Evolutionary conservation across 2,888 invertebrate genomes (phyloP), one percentile per base, ranked within the genome.

Genomic region (Tenthredo scrophulariae): DNA sequence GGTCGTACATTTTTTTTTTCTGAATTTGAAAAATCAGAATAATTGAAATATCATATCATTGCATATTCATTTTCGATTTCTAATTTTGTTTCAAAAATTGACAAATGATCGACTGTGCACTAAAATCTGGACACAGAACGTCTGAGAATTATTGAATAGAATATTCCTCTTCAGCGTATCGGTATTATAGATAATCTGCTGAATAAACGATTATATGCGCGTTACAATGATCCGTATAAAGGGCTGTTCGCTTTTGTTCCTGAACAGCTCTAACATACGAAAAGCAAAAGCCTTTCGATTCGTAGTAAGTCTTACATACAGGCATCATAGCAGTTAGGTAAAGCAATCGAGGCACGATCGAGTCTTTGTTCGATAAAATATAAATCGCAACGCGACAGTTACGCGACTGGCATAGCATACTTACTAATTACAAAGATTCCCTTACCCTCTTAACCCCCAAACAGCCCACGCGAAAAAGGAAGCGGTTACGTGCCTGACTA

Each of bases 351-450:
- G 43, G 40, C 43, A 70, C 70, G 72, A 72, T 40, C 37, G 37
- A 72, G 22, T 15, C 72, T 72, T 72, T 40, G 72, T 72, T 72
- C 72, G n/a, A 7, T 29, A 22, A 72, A 72, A 72, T 72, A 40
- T 22, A 43, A 72, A 72, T 72, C 72, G 72, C 40, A 43, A 72
- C 72, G 22, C 72, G 72, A 37, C 43, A 43, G 72, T 40, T 72
- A 72, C 72, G 72, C 37, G 72, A 43, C 37, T 26, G 72, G 40
- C 72, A 72, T 72, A 29, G 22, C 40, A 43, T 72, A 29, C 13
- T 40, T 22, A n/a, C 72, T 72, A 72, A 72, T 72, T 72, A 72
- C 72, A 22, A 43, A 72, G 72, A 72, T 40, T 22, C 43, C 37
- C 40, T 22, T 22, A n/a, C 22, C 22, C 43, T n/a, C 22, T 22